A percentile compares a stretch with the other conserved stretches of the same genome.
Evolutionary conservation across 2,113 vertebrate genomes (phyloP).

Genomic region (Cebidichthys violaceus): DNA sequence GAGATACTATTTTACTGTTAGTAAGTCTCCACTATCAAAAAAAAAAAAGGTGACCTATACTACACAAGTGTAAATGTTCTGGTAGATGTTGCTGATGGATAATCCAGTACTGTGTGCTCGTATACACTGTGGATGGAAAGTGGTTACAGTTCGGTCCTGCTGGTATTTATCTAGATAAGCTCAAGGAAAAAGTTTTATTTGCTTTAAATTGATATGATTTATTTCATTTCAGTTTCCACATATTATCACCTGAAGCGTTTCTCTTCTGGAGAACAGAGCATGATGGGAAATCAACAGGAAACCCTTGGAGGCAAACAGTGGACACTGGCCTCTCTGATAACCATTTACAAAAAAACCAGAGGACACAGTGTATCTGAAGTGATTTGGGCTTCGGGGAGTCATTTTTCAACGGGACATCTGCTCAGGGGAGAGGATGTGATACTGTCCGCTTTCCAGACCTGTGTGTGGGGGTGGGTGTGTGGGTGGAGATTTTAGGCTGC

Average conservation of each 20-base stretch:
- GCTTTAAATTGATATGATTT: background rate
- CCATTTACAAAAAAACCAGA: background rate
- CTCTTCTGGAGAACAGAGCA: background rate
- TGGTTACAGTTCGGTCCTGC: background rate
- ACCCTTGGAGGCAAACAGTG: constrained; percentile 1
- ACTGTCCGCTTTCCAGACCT: constrained; percentile 5
- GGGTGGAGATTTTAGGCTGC: constrained; percentile 11
- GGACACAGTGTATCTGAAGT: constrained; percentile 5
- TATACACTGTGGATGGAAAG: background rate
- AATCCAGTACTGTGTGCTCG: background rate
- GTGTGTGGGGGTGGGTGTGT: too few species aligned
- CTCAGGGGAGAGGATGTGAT: background rate
- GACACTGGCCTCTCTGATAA: constrained; percentile 9
- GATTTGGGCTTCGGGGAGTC: constrained; percentile 15
- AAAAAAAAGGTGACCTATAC: too few species aligned
- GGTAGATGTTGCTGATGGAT: background rate
- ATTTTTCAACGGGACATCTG: constrained; percentile 39
- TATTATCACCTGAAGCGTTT: background rate
- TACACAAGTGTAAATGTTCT: too few species aligned
- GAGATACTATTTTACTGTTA: background rate
- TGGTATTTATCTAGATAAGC: background rate
- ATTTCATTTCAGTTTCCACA: background rate
- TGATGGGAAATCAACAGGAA: constrained; percentile 10
- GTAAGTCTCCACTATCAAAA: too few species aligned
- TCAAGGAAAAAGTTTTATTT: background rate